phyloP scores from a whole-genome alignment of 2,113 vertebrate species.

The Rafetus swinhoei region DNA sequence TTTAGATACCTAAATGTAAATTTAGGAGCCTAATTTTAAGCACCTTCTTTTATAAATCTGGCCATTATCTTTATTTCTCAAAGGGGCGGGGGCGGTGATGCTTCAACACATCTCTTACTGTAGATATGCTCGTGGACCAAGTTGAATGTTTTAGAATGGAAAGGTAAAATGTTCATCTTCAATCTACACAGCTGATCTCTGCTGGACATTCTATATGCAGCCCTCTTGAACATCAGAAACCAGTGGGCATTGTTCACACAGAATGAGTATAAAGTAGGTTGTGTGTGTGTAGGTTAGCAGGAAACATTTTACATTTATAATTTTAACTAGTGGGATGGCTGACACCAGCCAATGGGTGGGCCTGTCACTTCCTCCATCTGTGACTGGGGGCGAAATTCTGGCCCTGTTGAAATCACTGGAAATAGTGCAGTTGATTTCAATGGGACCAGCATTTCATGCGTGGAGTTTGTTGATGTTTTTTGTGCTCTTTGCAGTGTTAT shows the following conservation, averaged over 20 bases:
- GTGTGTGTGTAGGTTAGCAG: not conserved
- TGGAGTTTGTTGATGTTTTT: not conserved
- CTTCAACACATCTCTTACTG: not conserved
- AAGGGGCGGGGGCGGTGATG: not conserved
- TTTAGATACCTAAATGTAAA: not conserved
- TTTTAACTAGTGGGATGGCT: not conserved
- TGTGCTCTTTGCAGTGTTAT: not conserved
- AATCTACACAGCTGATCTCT: not conserved
- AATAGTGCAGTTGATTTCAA: not conserved
- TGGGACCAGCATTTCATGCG: not conserved
- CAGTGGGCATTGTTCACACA: not conserved
- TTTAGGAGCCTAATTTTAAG: not conserved
- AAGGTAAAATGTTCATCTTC: not conserved
- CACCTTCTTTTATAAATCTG: not conserved
- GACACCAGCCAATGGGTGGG: not conserved
- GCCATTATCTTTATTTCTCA: not conserved
- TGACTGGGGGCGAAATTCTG: not conserved
- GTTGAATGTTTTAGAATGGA: conserved; percentile 16
- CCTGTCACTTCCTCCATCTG: not conserved
- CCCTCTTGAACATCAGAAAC: not conserved
- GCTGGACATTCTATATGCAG: not conserved
- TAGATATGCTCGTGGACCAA: not conserved
- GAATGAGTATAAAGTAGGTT: not conserved
- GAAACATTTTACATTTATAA: not conserved
- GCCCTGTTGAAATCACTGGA: not conserved